Evolutionary conservation across 2,888 invertebrate species (phyloP).

Genomic region (Gymnosoma rotundatum): DNA sequence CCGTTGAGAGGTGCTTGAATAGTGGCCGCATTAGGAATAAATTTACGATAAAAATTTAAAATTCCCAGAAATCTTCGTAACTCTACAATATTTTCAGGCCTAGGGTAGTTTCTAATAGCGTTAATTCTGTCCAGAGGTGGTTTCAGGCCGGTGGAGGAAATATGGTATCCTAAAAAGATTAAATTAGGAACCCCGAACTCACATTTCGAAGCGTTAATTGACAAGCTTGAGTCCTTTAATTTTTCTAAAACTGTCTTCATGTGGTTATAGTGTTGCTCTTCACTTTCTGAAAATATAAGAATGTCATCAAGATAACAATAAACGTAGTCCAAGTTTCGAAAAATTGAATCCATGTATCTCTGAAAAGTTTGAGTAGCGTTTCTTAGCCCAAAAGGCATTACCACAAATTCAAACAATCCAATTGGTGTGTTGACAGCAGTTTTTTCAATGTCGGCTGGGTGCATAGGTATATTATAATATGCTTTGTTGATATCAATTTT

Average conservation of each 20-base stretch:
- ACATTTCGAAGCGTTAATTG: conserved; percentile 72
- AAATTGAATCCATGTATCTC: conserved; percentile 75
- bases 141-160: conserved; percentile 16
- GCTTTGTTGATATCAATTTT: conserved; percentile 47
- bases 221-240: conserved; percentile 69
- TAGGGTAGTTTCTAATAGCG: not conserved
- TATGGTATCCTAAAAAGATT: conserved; percentile 34
- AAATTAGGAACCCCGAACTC: conserved; percentile 60
- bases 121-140: conserved; percentile 21
- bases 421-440: conserved; percentile 60
- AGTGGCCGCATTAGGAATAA: conserved; percentile 49
- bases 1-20: conserved; percentile 41
- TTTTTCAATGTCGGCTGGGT: not conserved
- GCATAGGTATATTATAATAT: conserved; percentile 73
- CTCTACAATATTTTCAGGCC: conserved; percentile 31
- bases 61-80: conserved; percentile 59
- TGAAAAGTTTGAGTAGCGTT: conserved; percentile 79
- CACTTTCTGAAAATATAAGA: conserved; percentile 70
- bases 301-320: conserved; percentile 76
- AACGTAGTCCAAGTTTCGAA: conserved; percentile 72
- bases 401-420: conserved; percentile 77
- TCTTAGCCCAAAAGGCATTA: conserved; percentile 74
- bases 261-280: conserved; percentile 70
- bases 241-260: conserved; percentile 68
- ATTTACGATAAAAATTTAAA: conserved; percentile 62